Base-by-base conservation (phyloP, 2,888 invertebrate genomes). In the Anticlea derivata region DNA sequence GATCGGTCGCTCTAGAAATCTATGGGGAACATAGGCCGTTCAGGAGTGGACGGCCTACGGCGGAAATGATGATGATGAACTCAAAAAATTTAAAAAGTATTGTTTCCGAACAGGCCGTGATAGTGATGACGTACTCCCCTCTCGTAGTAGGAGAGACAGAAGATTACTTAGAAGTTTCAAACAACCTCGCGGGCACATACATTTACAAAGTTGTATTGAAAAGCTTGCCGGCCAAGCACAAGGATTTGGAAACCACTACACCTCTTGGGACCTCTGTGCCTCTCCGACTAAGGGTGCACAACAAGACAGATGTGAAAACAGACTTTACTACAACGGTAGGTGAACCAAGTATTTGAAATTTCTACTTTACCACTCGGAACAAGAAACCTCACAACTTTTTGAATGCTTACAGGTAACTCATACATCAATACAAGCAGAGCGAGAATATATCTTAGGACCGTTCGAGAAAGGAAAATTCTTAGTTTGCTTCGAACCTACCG, bases 171-270 rank as follows among this genome's bases (percentile, higher is more conserved):
- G 80, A 79, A 61, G 75, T 89, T n/a, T 66, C 46, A 22, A 87
- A 90, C 52, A 38, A 61, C 4, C 53, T 85, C 6, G 73, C 78
- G 1, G 90, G 90, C 1, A 68, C 78, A 1, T 84, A 75, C 48
- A 29, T 80, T 22, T 90, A 90, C 65, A 77, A 72, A 61, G 68
- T 87, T 7, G 53, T 77, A 5, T 61, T 86, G 1, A 81, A 74
- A 48, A 90, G 90, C 61, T 60, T 83, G 27, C 88, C 88, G 0
- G 86, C 86, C 20, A 86, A 86, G 58, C 73, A 80, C 48, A 89
- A 90, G 59, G 66, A 74, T 23, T 13, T 88, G 7, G 82, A 84
- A 30, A 68, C 76, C 13, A 61, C 65, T 1, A 81, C 86, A 1
- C 55, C 80, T 1, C 49, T 90, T 1, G 90, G 90, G 0, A 70